A percentile compares a stretch with the other conserved stretches of the same genome.
Conservation (phyloP, 2,888 invertebrate species). For the Falcaria lacertinaria region DNA sequence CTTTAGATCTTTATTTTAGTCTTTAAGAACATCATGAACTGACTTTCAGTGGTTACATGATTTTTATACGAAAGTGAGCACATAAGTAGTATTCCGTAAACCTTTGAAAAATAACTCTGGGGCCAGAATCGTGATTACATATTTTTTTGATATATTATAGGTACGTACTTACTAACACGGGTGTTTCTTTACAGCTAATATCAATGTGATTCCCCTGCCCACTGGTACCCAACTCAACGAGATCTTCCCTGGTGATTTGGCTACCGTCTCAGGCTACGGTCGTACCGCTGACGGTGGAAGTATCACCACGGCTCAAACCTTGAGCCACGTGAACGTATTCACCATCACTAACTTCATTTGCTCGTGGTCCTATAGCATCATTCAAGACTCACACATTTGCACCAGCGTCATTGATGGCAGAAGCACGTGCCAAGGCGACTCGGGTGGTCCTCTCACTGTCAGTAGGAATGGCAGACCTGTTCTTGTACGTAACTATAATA, state of each 20-base stretch:
- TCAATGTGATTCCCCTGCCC: constrained; percentile 10
- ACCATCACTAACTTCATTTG: constrained; percentile 33
- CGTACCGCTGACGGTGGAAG: constrained; percentile 11
- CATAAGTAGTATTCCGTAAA: no score
- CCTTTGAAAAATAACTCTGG: no score
- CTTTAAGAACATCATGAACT: no score
- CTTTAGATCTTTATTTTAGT: no score
- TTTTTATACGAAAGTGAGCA: no score
- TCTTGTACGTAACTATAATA: constrained; percentile 19
- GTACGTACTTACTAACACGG: no score
- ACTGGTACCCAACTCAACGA: neutral
- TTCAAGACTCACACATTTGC: constrained; percentile 27
- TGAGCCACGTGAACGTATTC: constrained; percentile 24
- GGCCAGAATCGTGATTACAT: no score
- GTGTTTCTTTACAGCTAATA: neutral
- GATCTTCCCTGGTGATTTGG: neutral
- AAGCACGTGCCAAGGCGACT: constrained; percentile 36
- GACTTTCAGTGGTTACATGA: no score
- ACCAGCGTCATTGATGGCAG: constrained; percentile 18
- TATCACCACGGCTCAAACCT: constrained; percentile 17
- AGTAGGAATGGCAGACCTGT: constrained; percentile 18
- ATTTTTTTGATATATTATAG: no score
- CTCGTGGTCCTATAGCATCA: constrained; percentile 14
- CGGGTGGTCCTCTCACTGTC: constrained; percentile 34
- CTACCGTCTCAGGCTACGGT: neutral